phyloP scores from a whole-genome alignment of 53 echinoderm and acorn worm genomes.

The Henricia sp. region DNA sequence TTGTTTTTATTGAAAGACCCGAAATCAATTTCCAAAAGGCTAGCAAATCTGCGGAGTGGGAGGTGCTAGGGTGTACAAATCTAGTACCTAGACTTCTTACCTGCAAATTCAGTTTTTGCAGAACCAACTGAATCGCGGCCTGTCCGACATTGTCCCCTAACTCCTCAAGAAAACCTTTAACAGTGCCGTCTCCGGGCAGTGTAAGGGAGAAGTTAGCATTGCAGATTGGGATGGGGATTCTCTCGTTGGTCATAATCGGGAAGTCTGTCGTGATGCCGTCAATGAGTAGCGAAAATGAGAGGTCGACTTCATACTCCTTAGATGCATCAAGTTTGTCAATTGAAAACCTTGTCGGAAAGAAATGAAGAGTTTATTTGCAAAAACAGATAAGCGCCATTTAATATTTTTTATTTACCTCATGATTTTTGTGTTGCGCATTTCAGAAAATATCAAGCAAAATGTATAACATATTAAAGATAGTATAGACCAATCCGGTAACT shows the following conservation, averaged over 20 bases:
- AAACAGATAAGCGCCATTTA: neutral
- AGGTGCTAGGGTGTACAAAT: no score
- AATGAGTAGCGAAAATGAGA: constrained; percentile 2
- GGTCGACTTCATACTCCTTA: constrained; percentile 41
- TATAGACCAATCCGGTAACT: no score
- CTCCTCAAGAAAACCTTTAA: constrained; percentile 32
- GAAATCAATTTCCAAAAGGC: no score
- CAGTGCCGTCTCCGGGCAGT: constrained; percentile 57
- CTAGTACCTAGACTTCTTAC: no score
- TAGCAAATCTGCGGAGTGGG: no score
- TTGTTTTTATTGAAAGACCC: no score
- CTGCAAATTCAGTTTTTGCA: constrained; percentile 5
- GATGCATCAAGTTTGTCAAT: constrained; percentile 44
- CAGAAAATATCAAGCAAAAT: no score
- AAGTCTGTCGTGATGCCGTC: constrained; percentile 23
- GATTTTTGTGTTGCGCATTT: no score
- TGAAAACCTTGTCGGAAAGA: constrained; percentile 29
- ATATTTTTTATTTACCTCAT: no score
- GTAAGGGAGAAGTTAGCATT: constrained; percentile 30
- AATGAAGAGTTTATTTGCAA: neutral
- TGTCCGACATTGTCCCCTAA: constrained; percentile 54
- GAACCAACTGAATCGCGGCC: constrained; percentile 29
- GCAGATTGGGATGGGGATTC: constrained; percentile 43
- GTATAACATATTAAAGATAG: no score
- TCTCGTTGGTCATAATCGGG: constrained; percentile 13